Conservation (phyloP, 1,140 invertebrate species). For the Drosophila malerkotliana region DNA sequence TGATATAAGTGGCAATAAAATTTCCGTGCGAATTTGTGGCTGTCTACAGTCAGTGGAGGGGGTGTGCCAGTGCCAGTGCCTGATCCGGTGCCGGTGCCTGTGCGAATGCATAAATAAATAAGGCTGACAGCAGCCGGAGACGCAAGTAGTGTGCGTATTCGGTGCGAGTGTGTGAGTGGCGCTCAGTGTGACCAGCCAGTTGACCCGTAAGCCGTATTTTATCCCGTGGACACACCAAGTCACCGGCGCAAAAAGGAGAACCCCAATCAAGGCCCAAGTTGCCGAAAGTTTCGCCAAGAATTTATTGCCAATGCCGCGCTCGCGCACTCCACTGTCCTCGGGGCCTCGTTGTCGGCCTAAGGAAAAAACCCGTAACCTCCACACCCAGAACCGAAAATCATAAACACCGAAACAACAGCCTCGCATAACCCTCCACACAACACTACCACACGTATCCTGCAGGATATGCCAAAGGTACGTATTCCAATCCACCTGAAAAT, state of each 20-base stretch:
- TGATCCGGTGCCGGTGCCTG: background rate
- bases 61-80: background rate
- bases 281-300: conserved; percentile 52
- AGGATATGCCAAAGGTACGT: conserved; percentile 48
- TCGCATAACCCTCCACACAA: background rate
- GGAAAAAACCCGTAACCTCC: conserved; percentile 28
- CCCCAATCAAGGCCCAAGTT: conserved; percentile 18
- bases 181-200: conserved; percentile 43
- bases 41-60: conserved; percentile 17
- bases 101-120: conserved; percentile 64
- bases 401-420: conserved; percentile 14
- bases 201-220: conserved; percentile 49
- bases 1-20: conserved; percentile 72
- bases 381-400: conserved; percentile 38
- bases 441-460: background rate
- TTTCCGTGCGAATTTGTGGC: conserved; percentile 39
- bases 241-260: background rate
- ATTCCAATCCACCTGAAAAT: background rate
- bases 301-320: conserved; percentile 70
- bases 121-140: conserved; percentile 27
- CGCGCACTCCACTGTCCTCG: conserved; percentile 67
- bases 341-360: conserved; percentile 60
- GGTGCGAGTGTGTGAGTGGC: background rate
- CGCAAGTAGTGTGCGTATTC: conserved; percentile 3
- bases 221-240: conserved; percentile 10